Base-by-base conservation (phyloP, 2,888 invertebrate species). In the Drosophila barbarae region DNA sequence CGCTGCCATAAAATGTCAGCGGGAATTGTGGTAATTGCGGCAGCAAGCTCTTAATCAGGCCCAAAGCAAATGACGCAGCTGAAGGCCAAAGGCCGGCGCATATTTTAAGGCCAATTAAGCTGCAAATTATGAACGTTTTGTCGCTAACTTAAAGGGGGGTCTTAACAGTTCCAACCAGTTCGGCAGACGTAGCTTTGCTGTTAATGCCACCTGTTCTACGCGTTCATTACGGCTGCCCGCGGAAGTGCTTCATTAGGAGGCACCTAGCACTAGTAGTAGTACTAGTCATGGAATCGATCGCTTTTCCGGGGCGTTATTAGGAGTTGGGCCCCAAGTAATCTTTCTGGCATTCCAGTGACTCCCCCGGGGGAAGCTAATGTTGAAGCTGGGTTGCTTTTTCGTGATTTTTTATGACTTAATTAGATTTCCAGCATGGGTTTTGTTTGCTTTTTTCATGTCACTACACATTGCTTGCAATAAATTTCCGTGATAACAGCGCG, bases 71-170 rank as follows among this genome's bases (percentile, higher is more conserved):
- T 55, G 56, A 30, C 26, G 47, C 49, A 23, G 35, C 28, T 36
- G 41, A 59, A 59, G 57, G 49, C 34, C 50, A 13, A 56, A 59
- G 44, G 57, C 21, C 71, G 55, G 78, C 63, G 71, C 74, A 74
- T 76, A 76, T 74, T 74, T 69, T 73, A 63, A 60, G 55, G 71
- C 75, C 75, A 77, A 83, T 73, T 82, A 82, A 79, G 83, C 73
- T 66, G 53, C 78, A 82, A 78, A 79, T 78, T 74, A 78, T 76
- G 64, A 67, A 56, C 76, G 65, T 39, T 58, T 67, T 79, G 79
- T 74, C 80, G 77, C 64, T 57, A 50, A 42, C 63, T 70, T 60
- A 41, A 5, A 26, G 42, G 41, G 38, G 38, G 49, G 66, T 42
- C 69, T 68, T 68, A 59, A 67, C 46, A 36, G 44, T 61, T 44